A percentile compares a stretch with the other conserved stretches of the same genome.
These are phyloP conservation scores for Sminthurides bifidus DNA, from an alignment of 1,140 invertebrate species.

Conservation along the genomic window DNA sequence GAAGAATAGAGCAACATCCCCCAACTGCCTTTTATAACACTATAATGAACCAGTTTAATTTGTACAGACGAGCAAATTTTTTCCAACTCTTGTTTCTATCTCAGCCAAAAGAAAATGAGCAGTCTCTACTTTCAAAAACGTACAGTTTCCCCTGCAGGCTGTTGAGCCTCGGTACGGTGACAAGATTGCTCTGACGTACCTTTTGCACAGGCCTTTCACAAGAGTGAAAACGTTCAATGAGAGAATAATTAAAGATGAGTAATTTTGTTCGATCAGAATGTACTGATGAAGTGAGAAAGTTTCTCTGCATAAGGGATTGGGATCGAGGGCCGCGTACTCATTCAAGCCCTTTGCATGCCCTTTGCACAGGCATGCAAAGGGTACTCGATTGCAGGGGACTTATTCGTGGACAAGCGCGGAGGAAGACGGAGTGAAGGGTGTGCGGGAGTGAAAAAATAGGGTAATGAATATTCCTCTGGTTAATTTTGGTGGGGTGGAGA, in stretches of 20 bases:
- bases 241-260: not conserved
- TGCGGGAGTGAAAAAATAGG: conserved; percentile 26
- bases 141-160: not conserved
- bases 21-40: conserved; percentile 8
- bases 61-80: conserved; percentile 30
- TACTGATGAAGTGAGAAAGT: not conserved
- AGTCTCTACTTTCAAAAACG: not conserved
- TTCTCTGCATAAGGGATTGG: not conserved
- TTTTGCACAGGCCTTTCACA: too few relatives aligned
- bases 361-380: too few relatives aligned
- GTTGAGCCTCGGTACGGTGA: too few relatives aligned
- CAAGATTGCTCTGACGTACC: too few relatives aligned
- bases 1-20: not conserved
- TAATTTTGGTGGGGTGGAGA: conserved; percentile 21
- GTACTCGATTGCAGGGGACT: not conserved
- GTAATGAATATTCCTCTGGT: conserved; percentile 30
- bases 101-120: not conserved
- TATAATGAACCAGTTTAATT: conserved; percentile 31
- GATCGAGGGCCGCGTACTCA: too few relatives aligned
- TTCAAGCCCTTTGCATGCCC: too few relatives aligned
- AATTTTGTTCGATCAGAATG: not conserved
- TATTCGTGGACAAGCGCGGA: not conserved
- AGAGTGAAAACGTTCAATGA: not conserved
- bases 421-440: not conserved
- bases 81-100: conserved; percentile 4